Conservation (phyloP, 2,888 invertebrate species). For the Diloba caeruleocephala region DNA sequence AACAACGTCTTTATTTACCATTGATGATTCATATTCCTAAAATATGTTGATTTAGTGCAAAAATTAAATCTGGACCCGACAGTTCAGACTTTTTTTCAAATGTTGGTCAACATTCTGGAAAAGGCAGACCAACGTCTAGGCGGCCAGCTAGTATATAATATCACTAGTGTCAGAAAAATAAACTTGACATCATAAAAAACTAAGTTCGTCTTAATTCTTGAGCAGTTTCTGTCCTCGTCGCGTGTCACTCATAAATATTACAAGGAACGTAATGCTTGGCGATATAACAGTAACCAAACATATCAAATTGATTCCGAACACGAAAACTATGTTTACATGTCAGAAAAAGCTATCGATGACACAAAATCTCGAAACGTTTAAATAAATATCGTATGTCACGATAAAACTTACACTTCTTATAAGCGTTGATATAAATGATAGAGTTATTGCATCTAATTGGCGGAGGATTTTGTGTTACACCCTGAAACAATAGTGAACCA, state of each 20-base stretch:
- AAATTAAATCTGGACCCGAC: too few species aligned
- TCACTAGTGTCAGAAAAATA: constrained; percentile 30
- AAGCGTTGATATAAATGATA: constrained; percentile 63
- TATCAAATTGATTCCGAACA: constrained; percentile 57
- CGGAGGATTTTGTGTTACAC: constrained; percentile 57
- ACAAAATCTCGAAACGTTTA: constrained; percentile 41
- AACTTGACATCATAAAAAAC: constrained; percentile 31
- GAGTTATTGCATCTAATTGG: constrained; percentile 75
- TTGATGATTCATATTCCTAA: too few species aligned
- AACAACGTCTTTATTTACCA: too few species aligned
- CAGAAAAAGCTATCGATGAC: constrained; percentile 44
- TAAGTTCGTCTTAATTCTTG: constrained; percentile 32
- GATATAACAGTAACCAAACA: constrained; percentile 48
- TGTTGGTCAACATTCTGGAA: too few species aligned
- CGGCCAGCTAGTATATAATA: constrained; percentile 21
- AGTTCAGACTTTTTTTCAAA: too few species aligned
- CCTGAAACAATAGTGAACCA: constrained; percentile 71
- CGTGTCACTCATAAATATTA: constrained; percentile 46
- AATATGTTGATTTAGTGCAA: too few species aligned
- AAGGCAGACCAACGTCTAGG: too few species aligned
- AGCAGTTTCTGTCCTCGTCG: constrained; percentile 25
- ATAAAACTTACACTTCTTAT: constrained; percentile 43
- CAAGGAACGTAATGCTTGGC: constrained; percentile 44
- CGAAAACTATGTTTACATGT: constrained; percentile 53
- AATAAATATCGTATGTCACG: constrained; percentile 51